Percentiles rank a stretch among this genome's conserved stretches.
Evolutionary conservation across 2,797 vertebrate species (phyloP).

Genomic region (Petrocephalus schoutedeni): DNA sequence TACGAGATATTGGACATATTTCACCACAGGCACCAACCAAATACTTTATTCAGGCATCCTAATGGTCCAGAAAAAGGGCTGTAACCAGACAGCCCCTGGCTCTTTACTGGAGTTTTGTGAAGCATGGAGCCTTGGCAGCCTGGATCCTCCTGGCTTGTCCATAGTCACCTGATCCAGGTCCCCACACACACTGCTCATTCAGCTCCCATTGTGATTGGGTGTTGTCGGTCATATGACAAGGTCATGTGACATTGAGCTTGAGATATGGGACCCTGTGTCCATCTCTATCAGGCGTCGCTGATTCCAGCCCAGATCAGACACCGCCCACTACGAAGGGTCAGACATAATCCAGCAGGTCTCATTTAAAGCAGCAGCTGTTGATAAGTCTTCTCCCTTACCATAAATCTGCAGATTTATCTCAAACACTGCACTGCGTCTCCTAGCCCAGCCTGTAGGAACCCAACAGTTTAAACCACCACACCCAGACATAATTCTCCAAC

Average conservation of each 20-base stretch:
- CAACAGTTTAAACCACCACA: neutral
- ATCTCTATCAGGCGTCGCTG: constrained; percentile 56
- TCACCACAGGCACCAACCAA: neutral
- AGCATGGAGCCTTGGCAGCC: neutral
- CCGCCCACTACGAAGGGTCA: constrained; percentile 38
- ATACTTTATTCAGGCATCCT: neutral
- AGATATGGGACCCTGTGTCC: constrained; percentile 1
- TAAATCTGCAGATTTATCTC: constrained; percentile 72
- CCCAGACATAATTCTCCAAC: constrained; percentile 28
- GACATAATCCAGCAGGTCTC: constrained; percentile 49
- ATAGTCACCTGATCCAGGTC: neutral
- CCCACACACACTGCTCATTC: neutral
- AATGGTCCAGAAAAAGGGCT: neutral
- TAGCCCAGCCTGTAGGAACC: constrained; percentile 44
- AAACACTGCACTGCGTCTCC: constrained; percentile 50
- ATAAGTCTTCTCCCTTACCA: constrained; percentile 74
- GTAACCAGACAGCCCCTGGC: neutral
- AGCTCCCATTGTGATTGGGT: neutral
- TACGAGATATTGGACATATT: too few relatives aligned
- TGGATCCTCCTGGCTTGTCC: neutral
- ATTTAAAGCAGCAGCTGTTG: constrained; percentile 61
- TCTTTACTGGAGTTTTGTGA: neutral
- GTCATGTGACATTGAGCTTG: neutral
- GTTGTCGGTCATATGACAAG: neutral
- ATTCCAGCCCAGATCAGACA: neutral